Evolutionary conservation across 2,888 invertebrate species (phyloP), one percentile per base, ranked within the genome.

Genomic region (Galerucella nymphaeae): DNA sequence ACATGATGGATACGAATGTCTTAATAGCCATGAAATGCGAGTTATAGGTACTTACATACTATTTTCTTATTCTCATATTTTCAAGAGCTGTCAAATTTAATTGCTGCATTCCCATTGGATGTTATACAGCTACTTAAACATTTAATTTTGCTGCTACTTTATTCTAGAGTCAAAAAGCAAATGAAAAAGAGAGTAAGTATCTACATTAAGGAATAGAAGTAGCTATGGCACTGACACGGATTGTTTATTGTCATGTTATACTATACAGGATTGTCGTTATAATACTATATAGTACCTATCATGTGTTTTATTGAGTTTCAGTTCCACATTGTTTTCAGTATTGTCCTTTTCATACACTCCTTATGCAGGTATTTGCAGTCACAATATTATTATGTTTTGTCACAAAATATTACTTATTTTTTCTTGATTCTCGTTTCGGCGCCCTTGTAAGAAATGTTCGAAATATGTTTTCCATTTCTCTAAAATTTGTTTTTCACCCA

Each of bases 201-300:
- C 16, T n/a, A 45, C 14, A 14, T 62, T 62, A 58, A 58, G n/a
- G 42, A 53, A 53, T 70, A 69, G 57, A 63, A 64, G 75, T 76
- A 67, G 65, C 71, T 73, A 78, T 79, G 75, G 79, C 80, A 80
- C 82, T 81, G 80, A 79, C 79, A 74, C 75, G 83, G 83, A 83
- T 78, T 83, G 83, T 83, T 82, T 73, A 53, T n/a, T 61, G 45
- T 50, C 41, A 69, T 38, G 9, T 59, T 59, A 13, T 57, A 41
- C 20, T 61, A 42, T 64, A 50, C 13, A 70, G 66, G 70, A 73
- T 59, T 72, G 69, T 69, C 62, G 61, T 11, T 18, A 11, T 66
- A 59, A 50, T 10, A n/a, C n/a, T n/a, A 30, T 63, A 50, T 38
- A 38, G 30, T 38, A 38, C 30, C 16, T 42, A 23, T 66, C 53